Conservation (phyloP, 2,797 vertebrate species). For the Myotis vivesi region DNA sequence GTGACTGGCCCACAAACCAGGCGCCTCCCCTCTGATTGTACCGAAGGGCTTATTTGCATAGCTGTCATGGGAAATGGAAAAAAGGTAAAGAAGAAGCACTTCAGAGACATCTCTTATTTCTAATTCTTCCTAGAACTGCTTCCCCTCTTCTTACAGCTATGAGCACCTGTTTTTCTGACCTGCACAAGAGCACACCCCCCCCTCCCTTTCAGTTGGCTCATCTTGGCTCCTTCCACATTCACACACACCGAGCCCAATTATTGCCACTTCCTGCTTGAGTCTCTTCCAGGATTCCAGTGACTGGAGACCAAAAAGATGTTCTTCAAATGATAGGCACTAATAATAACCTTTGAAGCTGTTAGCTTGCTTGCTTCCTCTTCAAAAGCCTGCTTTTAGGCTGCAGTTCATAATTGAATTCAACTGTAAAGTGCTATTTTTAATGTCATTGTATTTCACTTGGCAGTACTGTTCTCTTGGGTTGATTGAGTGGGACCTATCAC, state of each 20-base stretch:
- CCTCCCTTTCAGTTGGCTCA: background rate
- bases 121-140: constrained; percentile 10
- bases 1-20: background rate
- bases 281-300: constrained; percentile 39
- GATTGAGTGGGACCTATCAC: constrained; percentile 17
- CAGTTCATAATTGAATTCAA: constrained; percentile 60
- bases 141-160: background rate
- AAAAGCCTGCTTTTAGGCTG: constrained; percentile 62
- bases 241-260: background rate
- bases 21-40: background rate
- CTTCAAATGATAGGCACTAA: constrained; percentile 63
- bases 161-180: constrained; percentile 19
- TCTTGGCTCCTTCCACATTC: constrained; percentile 21
- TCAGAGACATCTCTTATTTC: background rate
- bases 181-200: background rate
- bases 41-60: constrained; percentile 59
- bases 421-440: constrained; percentile 72
- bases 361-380: constrained; percentile 67
- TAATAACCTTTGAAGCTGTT: constrained; percentile 56
- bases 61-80: constrained; percentile 55
- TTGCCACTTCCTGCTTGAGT: background rate
- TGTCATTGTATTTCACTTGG: constrained; percentile 60
- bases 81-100: background rate
- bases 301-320: constrained; percentile 49
- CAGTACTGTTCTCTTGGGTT: constrained; percentile 40